Percentiles rank a stretch among this genome's conserved stretches.
phyloP scores from a whole-genome alignment of 30 jellyfish, hydroid and myxozoan species.

The Aurelia sp. region DNA sequence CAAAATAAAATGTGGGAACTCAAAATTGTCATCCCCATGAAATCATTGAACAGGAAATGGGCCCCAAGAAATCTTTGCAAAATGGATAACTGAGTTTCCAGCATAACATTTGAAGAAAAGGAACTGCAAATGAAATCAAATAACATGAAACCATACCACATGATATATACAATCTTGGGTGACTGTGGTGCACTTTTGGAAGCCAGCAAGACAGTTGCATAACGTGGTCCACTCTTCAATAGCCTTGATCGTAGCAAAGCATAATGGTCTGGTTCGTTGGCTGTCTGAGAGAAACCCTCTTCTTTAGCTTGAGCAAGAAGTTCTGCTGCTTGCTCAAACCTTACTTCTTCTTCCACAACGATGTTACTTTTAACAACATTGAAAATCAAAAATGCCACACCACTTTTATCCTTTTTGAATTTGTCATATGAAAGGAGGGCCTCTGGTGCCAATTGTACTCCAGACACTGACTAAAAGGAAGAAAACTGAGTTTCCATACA shows the following conservation, averaged over 20 bases:
- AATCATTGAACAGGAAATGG: too few species aligned
- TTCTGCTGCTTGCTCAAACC: background rate
- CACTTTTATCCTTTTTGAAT: background rate
- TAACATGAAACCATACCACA: too few species aligned
- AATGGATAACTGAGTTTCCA: too few species aligned
- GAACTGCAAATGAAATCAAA: too few species aligned
- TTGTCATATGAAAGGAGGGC: background rate
- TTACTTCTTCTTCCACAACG: background rate
- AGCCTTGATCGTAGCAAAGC: slow-evolving; percentile 19
- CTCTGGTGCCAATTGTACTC: background rate
- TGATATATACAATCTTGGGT: too few species aligned
- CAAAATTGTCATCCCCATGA: too few species aligned
- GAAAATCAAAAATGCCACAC: slow-evolving; percentile 14
- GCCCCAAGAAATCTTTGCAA: too few species aligned
- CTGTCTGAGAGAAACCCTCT: background rate
- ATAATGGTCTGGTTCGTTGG: slow-evolving; percentile 7
- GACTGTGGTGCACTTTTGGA: too few species aligned
- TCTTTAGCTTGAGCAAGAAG: slow-evolving; percentile 8
- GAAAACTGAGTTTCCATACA: too few species aligned
- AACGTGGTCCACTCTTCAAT: slow-evolving; percentile 6
- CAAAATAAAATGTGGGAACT: too few species aligned
- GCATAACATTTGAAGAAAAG: too few species aligned
- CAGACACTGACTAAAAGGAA: background rate
- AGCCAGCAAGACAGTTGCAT: background rate
- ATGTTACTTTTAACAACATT: background rate